A percentile compares a stretch with the other conserved stretches of the same genome.
These are phyloP conservation scores for Aphyosemion australe DNA, from an alignment of 2,113 vertebrate species.

Conservation along the genomic window DNA sequence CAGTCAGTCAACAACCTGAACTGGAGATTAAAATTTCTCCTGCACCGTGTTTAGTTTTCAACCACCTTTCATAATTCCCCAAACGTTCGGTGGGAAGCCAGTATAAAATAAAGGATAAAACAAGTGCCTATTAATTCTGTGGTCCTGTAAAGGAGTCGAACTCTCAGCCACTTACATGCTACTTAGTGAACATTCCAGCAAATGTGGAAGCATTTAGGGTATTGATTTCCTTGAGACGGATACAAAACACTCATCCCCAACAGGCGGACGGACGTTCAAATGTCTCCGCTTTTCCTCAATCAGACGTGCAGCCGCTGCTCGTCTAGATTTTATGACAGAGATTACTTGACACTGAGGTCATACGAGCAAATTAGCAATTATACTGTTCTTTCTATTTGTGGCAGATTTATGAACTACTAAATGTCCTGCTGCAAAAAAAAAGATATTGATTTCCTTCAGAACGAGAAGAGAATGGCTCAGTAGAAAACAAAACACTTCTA, in stretches of 20 bases:
- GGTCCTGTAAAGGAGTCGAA: not conserved
- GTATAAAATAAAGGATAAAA: not conserved
- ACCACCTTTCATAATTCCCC: not conserved
- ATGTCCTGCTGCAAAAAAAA: not conserved
- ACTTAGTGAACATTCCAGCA: conserved; percentile 36
- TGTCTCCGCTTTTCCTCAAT: not conserved
- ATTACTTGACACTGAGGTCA: not conserved
- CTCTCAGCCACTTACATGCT: conserved; percentile 42
- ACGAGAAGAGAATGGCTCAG: not conserved
- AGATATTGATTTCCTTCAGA: conserved; percentile 2
- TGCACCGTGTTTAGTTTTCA: conserved; percentile 2
- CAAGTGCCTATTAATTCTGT: conserved; percentile 7
- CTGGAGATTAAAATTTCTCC: not conserved
- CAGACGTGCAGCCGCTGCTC: conserved; percentile 1
- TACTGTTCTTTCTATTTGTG: conserved; percentile 3
- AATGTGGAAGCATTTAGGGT: conserved; percentile 57
- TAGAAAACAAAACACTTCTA: conserved; percentile 1
- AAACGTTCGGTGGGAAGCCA: not conserved
- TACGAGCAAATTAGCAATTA: conserved; percentile 12
- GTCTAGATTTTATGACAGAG: conserved; percentile 1
- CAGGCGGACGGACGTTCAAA: conserved; percentile 15
- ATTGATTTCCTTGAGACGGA: conserved; percentile 59
- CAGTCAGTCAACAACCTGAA: not conserved
- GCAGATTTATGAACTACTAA: not conserved
- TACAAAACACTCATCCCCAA: not conserved